Conservation (phyloP, 1,140 invertebrate genomes). For the Sesamia nonagrioides region DNA sequence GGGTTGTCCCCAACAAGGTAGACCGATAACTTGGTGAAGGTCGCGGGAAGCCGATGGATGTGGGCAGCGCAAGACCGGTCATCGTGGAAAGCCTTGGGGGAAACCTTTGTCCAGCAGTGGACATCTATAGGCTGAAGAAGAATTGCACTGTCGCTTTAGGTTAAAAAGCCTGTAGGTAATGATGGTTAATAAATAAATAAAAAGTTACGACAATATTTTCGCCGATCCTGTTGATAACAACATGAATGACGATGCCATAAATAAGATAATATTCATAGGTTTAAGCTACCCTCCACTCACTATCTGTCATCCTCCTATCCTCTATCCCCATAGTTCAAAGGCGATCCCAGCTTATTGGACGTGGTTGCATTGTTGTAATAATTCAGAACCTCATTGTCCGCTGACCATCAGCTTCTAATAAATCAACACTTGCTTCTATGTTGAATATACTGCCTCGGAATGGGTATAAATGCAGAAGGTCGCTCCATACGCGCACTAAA, state of each 20-base stretch:
- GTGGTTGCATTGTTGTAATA: background rate
- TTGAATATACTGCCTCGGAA: background rate
- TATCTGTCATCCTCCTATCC: background rate
- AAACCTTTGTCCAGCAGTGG: no score
- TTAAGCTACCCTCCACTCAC: background rate
- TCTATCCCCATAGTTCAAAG: background rate
- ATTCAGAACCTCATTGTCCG: background rate
- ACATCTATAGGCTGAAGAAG: no score
- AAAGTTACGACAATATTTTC: background rate
- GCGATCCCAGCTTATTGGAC: conserved; percentile 7
- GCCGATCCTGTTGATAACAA: background rate
- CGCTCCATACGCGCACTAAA: no score
- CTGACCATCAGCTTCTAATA: conserved; percentile 9
- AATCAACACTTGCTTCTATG: background rate
- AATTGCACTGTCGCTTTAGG: no score
- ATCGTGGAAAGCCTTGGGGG: no score
- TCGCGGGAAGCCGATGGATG: no score
- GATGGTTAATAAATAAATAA: no score
- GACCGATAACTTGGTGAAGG: no score
- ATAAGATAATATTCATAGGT: background rate
- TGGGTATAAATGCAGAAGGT: no score
- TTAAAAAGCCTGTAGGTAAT: background rate
- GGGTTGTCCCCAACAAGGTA: no score
- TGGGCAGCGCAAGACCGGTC: no score
- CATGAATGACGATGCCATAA: background rate